Conservation (phyloP, 2,797 vertebrate genomes). For the Acanthurus leucopareius region DNA sequence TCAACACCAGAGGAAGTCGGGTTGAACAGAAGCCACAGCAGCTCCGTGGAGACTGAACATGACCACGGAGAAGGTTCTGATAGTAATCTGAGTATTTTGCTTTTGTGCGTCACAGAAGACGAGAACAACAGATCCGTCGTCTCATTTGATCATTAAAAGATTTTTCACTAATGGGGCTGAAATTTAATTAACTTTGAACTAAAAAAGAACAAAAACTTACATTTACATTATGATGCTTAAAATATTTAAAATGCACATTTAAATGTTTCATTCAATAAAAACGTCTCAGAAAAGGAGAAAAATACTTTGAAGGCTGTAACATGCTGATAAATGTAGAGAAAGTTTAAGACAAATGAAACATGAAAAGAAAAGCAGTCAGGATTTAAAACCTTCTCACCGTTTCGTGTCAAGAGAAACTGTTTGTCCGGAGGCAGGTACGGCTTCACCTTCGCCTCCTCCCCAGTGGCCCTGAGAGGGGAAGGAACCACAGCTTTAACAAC, state of each 20-base stretch:
- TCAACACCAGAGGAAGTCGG: neutral
- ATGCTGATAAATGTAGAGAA: too few relatives aligned
- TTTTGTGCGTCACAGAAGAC: too few relatives aligned
- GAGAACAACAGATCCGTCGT: too few relatives aligned
- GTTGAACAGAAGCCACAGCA: neutral
- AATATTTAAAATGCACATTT: neutral
- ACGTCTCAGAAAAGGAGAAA: neutral
- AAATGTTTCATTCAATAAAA: neutral
- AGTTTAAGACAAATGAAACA: neutral
- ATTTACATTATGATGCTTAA: neutral
- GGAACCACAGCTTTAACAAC: neutral
- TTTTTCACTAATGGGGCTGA: neutral
- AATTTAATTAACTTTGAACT: neutral
- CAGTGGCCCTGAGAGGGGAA: slow-evolving; percentile 89
- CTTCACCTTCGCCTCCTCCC: slow-evolving; percentile 97
- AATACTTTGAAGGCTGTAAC: neutral
- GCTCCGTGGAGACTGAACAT: neutral
- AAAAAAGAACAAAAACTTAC: neutral
- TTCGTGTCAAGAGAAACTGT: slow-evolving; percentile 98
- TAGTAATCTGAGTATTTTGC: neutral
- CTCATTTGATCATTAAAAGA: neutral
- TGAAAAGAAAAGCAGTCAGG: neutral
- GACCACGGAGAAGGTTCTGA: neutral
- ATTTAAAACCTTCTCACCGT: slow-evolving; percentile 86
- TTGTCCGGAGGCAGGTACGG: slow-evolving; percentile 94